Evolutionary conservation across 2,797 vertebrate species (phyloP).

Genomic region (Liasis olivaceus): DNA sequence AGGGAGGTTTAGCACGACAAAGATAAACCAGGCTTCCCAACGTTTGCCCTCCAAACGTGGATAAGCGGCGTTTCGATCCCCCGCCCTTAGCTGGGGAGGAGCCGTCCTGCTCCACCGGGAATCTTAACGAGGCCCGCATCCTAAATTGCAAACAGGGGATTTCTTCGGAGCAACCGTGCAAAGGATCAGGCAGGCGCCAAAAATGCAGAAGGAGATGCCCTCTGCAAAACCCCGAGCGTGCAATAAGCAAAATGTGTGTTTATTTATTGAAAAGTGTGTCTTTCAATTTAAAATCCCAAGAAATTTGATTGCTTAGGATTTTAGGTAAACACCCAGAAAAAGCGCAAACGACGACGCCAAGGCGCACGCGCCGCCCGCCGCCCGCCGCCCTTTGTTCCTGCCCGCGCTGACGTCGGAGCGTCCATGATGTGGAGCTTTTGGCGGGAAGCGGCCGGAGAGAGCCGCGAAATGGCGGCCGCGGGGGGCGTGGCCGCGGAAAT

Average conservation of each 20-base stretch:
- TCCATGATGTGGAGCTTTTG: slow-evolving; percentile 35
- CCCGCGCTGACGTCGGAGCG: neutral
- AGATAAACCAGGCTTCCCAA: neutral
- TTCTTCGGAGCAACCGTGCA: neutral
- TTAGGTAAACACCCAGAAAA: neutral
- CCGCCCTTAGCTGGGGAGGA: neutral
- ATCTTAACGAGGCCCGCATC: neutral
- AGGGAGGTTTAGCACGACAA: neutral
- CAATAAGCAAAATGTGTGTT: neutral
- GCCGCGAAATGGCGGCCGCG: slow-evolving; percentile 26
- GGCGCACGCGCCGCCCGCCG: neutral
- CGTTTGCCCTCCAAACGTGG: neutral
- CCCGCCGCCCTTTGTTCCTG: neutral
- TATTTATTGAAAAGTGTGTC: neutral
- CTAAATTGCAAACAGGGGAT: neutral
- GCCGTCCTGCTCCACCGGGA: neutral
- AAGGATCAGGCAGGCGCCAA: neutral
- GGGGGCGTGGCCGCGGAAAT: too few species aligned
- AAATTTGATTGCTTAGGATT: neutral
- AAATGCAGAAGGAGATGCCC: neutral
- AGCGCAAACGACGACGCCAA: accelerated
- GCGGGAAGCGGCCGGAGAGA: slow-evolving; percentile 10
- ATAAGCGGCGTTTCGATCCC: neutral
- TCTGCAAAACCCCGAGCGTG: neutral
- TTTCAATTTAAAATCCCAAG: neutral